phyloP scores from a whole-genome alignment of 2,888 invertebrate genomes.

The Acrobasis suavella region DNA sequence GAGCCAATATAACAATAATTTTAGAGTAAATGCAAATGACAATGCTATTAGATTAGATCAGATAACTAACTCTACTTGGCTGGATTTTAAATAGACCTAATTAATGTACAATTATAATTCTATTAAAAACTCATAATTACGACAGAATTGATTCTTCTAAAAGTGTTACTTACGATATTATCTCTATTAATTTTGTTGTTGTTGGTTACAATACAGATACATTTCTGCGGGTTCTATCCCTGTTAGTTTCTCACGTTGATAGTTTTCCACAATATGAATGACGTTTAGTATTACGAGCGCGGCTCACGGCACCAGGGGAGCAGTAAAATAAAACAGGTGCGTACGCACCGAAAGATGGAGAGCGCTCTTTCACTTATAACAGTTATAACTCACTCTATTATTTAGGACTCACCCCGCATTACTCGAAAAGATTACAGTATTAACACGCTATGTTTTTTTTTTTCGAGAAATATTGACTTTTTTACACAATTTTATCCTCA shows the following conservation, averaged over 20 bases:
- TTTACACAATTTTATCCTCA: too few species aligned
- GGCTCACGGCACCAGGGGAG: slow-evolving; percentile 46
- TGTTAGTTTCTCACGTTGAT: slow-evolving; percentile 23
- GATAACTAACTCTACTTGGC: too few species aligned
- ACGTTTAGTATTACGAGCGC: slow-evolving; percentile 48
- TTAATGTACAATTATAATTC: too few species aligned
- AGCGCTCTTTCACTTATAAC: slow-evolving; percentile 44
- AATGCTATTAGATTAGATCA: too few species aligned
- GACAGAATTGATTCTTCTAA: too few species aligned
- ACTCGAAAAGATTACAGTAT: slow-evolving; percentile 23
- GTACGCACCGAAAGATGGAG: slow-evolving; percentile 37
- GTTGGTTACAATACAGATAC: background rate
- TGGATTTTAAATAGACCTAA: too few species aligned
- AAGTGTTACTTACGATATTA: too few species aligned
- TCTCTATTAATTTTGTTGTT: too few species aligned
- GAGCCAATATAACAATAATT: too few species aligned
- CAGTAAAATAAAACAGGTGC: slow-evolving; percentile 23
- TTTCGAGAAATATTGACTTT: background rate
- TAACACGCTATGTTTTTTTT: background rate
- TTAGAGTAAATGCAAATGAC: too few species aligned
- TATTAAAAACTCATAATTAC: too few species aligned
- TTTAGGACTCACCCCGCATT: slow-evolving; percentile 32
- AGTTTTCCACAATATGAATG: slow-evolving; percentile 39
- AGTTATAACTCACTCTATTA: slow-evolving; percentile 45
- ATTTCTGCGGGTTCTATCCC: background rate